Evolutionary conservation across 2,113 vertebrate species (phyloP), one percentile per base, ranked within the genome.

Genomic region (Taurulus bubalis): DNA sequence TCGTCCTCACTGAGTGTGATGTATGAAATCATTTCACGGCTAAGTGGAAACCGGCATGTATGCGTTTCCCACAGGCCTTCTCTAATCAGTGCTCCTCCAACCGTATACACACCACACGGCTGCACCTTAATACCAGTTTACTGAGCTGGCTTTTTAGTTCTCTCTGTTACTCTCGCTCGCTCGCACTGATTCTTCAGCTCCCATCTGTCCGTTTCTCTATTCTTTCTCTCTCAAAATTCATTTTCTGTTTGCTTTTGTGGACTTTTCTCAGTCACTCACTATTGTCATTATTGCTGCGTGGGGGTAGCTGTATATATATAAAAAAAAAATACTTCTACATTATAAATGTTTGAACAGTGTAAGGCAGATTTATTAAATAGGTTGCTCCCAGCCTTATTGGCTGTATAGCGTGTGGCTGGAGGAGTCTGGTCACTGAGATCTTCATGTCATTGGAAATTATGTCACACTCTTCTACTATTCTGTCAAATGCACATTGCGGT

Each of bases 81-180:
- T 85, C 87, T 89, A 91, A 92, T 93, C 91, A 91, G 86, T 84
- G 90, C 87, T 91, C 87, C 74, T 71, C 78, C 90, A 89, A 86
- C 80, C 85, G 68, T 87, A 83, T 40, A 83, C 81, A 79, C 60
- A 66, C 83, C 87, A 91, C 91, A 88, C 77, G 77, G 85, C 85
- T 91, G 86, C 84, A 92, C 90, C 89, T 90, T 90, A 87, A 89
- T 85, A 89, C 91, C 87, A 86, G 80, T 91, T 88, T 86, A 90
- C 90, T 81, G 86, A 88, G 82, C 72, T 80, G 77, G 77, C 85
- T 84, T 77, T 91, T 89, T 90, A 89, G 88, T 83, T 93, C 75
- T 93, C 75, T 56, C 65, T 71, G 28, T 79, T 79, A 53, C 83
- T 75, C 49, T 71, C 71, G 8, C 79, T 86, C 32, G 0, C 77